Evolutionary conservation across 2,797 vertebrate species (phyloP), one percentile per base, ranked within the genome.

Genomic region (Esox masquinongy): DNA sequence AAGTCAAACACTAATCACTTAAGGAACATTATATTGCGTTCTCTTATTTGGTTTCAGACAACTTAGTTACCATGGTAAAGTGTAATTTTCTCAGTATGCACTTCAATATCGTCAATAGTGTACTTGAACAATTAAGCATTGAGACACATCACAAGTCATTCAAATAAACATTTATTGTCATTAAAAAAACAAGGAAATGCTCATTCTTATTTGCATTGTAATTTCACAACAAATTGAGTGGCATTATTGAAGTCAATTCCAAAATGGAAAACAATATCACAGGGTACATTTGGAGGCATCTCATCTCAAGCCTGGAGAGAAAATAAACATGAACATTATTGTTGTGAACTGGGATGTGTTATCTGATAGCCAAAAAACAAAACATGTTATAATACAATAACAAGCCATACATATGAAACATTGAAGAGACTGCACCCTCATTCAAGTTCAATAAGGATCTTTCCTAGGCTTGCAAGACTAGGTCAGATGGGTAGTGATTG

Each of bases 401-500:
- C 19, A 19, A 22, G 51, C 56, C 56, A 59, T 59, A 24, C 3
- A 59, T 22, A 7, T 59, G 53, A 59, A 66, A 34, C 29, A 49
- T 9, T 56, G 2, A 47, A 47, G 0, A n/a, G 71, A 77, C 78
- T 71, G 68, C 61, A 91, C 93, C 92, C 92, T 94, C 93, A 94
- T 49, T 72, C 0, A 36, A 22, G 0, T 1, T 51, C 17, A 34
- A 73, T 3, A 0, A 36, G 92, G 90, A 92, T 94, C 93, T 81
- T 78, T n/a, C 90, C 90, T 93, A 86, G 8, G 84, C 84, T 71
- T 24, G 56, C 0, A n/a, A 53, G 88, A 74, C 71, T 84, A 90
- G 90, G 88, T 94, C 92, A 93, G 90, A 92, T 94, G 92, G 93
- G 93, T 92, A 93, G 93, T 94, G 93, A 93, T 91, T 90, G 85